A percentile compares a stretch with the other conserved stretches of the same genome.
Conservation (phyloP, 2,797 vertebrate species). For the Nyctibius grandis region DNA sequence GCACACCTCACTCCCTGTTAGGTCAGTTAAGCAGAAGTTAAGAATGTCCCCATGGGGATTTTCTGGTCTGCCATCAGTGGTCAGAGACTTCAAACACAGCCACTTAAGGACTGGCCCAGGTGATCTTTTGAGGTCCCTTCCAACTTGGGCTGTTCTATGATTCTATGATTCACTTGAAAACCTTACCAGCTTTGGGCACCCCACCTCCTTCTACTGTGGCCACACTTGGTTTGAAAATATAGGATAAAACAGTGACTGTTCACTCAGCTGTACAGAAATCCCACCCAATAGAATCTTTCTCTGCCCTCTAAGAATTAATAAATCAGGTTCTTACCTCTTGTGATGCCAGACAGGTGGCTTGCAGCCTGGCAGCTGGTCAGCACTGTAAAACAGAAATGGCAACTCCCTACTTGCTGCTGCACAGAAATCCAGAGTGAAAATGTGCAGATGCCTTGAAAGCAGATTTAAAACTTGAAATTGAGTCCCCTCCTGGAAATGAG, state of each 20-base stretch:
- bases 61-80: background rate
- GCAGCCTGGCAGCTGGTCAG: slow-evolving; percentile 24
- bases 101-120: background rate
- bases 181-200: background rate
- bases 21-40: background rate
- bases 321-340: slow-evolving; percentile 58
- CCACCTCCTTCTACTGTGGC: background rate
- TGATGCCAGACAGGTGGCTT: background rate
- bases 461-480: slow-evolving; percentile 23
- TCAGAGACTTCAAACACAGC: background rate
- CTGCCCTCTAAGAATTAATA: background rate
- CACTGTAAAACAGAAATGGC: slow-evolving; percentile 28
- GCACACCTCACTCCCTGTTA: background rate
- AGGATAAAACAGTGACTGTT: background rate
- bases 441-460: background rate
- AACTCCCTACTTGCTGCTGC: slow-evolving; percentile 14
- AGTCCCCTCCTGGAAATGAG: background rate
- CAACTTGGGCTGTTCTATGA: background rate
- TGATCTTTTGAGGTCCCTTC: background rate
- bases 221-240: background rate
- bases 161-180: background rate
- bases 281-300: background rate
- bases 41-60: background rate
- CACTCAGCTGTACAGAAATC: background rate
- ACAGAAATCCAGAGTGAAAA: background rate